Evolutionary conservation across 2,888 invertebrate species (phyloP).

Genomic region (Melanostoma mellinum): DNA sequence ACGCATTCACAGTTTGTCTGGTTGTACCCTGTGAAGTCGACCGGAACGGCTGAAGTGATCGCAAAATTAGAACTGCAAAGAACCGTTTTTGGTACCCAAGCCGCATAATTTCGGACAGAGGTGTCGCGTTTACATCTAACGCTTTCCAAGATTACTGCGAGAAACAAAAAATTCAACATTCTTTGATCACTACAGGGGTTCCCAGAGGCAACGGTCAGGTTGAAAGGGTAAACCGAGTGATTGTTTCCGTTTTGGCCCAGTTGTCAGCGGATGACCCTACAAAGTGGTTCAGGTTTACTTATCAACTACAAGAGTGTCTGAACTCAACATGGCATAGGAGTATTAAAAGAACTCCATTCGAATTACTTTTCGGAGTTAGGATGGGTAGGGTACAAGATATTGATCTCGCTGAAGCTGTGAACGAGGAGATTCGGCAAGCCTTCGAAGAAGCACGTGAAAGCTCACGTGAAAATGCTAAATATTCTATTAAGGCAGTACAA

Average conservation of each 20-base stretch:
- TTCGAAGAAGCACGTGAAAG: slow-evolving; percentile 29
- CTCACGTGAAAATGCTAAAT: neutral
- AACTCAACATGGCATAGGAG: slow-evolving; percentile 13
- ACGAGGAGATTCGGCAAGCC: slow-evolving; percentile 8
- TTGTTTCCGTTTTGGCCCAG: slow-evolving; percentile 11
- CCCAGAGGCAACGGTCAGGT: slow-evolving; percentile 51
- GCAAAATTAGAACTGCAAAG: slow-evolving; percentile 74
- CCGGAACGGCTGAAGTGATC: slow-evolving; percentile 76
- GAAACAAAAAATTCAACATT: slow-evolving; percentile 30
- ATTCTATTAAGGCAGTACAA: neutral
- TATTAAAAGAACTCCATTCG: slow-evolving; percentile 22
- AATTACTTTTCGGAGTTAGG: slow-evolving; percentile 16
- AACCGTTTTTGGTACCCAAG: slow-evolving; percentile 50
- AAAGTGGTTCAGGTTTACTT: slow-evolving; percentile 13
- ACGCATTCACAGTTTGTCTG: slow-evolving; percentile 79
- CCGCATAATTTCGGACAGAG: slow-evolving; percentile 57
- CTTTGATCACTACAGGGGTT: slow-evolving; percentile 47
- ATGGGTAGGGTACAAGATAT: slow-evolving; percentile 9
- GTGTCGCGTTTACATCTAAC: slow-evolving; percentile 54
- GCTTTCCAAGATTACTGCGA: slow-evolving; percentile 45
- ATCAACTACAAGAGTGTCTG: slow-evolving; percentile 40
- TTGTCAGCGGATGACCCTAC: slow-evolving; percentile 2
- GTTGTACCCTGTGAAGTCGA: slow-evolving; percentile 76
- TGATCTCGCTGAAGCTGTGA: neutral
- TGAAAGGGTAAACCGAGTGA: slow-evolving; percentile 25